Conservation (phyloP, 2,888 invertebrate species). For the Emmelina monodactyla region DNA sequence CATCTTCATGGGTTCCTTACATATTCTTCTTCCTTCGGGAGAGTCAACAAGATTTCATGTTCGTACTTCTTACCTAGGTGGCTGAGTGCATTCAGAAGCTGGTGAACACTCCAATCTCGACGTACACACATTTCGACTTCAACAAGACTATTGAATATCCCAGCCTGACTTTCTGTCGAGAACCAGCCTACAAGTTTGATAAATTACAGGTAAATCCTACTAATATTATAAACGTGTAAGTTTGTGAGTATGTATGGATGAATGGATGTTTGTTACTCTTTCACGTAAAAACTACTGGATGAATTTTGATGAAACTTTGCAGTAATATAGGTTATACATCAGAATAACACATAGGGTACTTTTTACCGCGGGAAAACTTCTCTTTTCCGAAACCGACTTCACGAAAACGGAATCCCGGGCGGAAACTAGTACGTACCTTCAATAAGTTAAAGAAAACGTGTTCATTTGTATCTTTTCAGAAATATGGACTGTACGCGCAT, state of each 20-base stretch:
- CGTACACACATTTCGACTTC: constrained; percentile 71
- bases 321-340: too few relatives aligned
- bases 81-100: constrained; percentile 68
- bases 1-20: too few relatives aligned
- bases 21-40: too few relatives aligned
- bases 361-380: too few relatives aligned
- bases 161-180: constrained; percentile 72
- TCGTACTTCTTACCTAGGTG: constrained; percentile 39
- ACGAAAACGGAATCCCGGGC: background rate
- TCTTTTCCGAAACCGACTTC: background rate
- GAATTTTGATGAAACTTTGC: too few relatives aligned
- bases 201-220: constrained; percentile 55
- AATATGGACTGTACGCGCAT: constrained; percentile 54
- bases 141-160: constrained; percentile 74
- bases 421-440: background rate
- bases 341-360: too few relatives aligned
- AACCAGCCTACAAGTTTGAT: constrained; percentile 69
- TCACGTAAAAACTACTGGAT: too few relatives aligned
- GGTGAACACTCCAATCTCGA: constrained; percentile 69
- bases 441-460: background rate
- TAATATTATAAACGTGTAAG: too few relatives aligned
- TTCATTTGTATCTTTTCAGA: constrained; percentile 28
- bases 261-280: too few relatives aligned
- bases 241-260: too few relatives aligned
- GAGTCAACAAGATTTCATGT: background rate